Evolutionary conservation across 2,113 vertebrate genomes (phyloP), one percentile per base, ranked within the genome.

Genomic region (Oncorhynchus keta): DNA sequence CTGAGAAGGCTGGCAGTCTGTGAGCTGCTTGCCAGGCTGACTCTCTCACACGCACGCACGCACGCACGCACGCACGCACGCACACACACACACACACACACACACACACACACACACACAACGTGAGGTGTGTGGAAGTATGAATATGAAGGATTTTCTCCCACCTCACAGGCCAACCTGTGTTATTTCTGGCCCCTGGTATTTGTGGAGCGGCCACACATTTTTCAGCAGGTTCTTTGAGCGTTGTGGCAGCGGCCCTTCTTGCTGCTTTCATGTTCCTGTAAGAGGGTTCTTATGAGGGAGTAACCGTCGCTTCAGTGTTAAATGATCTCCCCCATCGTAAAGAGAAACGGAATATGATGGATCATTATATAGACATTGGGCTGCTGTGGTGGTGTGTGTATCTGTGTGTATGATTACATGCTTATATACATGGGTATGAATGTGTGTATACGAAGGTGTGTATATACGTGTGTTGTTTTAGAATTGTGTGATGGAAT

Each of bases 141-240:
- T 84, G 86, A 87, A 86, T 80, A 79, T 76, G 69, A 85, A 30
- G 70, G 49, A 0, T 78, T 79, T 88, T 74, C 80, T 83, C 74
- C 69, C 68, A 82, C 83, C 76, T 83, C 77, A 75, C 20, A 72
- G 65, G 68, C 76, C 74, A 32, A 76, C 73, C 39, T 70, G 65
- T 89, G 81, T 90, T 92, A 86, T 89, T 92, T 35, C 88, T 92
- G 90, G 85, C 87, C 77, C 49, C 57, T 48, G 16, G 28, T 77
- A 71, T 87, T 75, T 83, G 76, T 80, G 22, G 66, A 82, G 72
- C 72, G 51, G 77, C 75, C 77, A 78, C 76, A 35, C 73, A 85
- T 79, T 86, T 88, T 84, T 91, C 85, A 86, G 82, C 85, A 87
- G 74, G 13, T 85, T 78, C 79, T 81, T 82, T 81, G 74, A 87